A percentile compares a stretch with the other conserved stretches of the same genome.
Conservation (phyloP, 53 echinoderm and acorn worm genomes). For the Holothuria leucospilota region DNA sequence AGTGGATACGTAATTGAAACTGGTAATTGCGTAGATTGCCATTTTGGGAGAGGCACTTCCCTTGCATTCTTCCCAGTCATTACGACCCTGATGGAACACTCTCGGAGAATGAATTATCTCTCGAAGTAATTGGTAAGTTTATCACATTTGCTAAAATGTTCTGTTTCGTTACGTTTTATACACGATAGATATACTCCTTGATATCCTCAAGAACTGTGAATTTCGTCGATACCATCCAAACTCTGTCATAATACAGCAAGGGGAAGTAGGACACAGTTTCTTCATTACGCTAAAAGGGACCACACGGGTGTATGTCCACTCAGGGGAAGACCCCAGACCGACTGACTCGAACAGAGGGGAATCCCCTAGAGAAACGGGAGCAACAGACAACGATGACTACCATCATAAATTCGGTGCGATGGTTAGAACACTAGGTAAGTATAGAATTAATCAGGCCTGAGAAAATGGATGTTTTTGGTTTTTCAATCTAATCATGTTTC, state of each 20-base stretch:
- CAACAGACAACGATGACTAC: neutral
- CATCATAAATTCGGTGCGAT: constrained; percentile 31
- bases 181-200: constrained; percentile 57
- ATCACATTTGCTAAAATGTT: no score
- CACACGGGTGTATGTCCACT: constrained; percentile 54
- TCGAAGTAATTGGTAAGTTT: no score
- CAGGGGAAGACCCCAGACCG: constrained; percentile 68
- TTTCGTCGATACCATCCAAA: constrained; percentile 62
- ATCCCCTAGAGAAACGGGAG: neutral
- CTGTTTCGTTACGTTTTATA: neutral
- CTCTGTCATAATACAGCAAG: constrained; percentile 81
- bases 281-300: constrained; percentile 63
- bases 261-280: constrained; percentile 84
- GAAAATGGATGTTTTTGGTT: no score
- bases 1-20: no score
- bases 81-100: no score
- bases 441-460: neutral
- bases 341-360: neutral
- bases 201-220: constrained; percentile 77
- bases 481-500: no score
- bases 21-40: no score
- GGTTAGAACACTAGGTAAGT: constrained; percentile 64
- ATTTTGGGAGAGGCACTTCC: no score
- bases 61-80: no score
- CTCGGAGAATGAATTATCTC: no score